Evolutionary conservation across 37 sponge, comb jelly and placozoan species (phyloP), one percentile per base, ranked within the genome.

Genomic region (Cliona cf. orientalis): DNA sequence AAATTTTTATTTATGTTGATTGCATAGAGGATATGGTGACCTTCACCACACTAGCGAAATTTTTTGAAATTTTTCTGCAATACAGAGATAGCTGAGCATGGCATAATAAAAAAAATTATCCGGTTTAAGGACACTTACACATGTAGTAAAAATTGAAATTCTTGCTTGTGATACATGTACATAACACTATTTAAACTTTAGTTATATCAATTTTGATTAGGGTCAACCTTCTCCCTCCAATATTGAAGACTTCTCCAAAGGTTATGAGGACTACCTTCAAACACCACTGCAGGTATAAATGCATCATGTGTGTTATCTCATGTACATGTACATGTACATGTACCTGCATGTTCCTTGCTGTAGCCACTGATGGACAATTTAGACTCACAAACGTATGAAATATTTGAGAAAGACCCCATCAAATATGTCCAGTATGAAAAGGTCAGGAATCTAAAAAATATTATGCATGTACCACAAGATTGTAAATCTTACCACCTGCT

Each of bases 341-440:
- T 28, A 42, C 2, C 5, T 37, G 2, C 45, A n/a, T 33, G 25
- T 32, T 3, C 31, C 25, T 77, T 31, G 29, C 6, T 34, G 4
- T 68, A 99, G 91, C 99, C 99, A 21, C 82, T 99, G 40, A 94
- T 86, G 90, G 99, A 99, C 59, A 99, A 99, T 67, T 55, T 99
- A 25, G 99, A 99, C 33, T 96, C 97, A 36, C 87, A 91, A 31
- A 99, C 99, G 11, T 99, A 99, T 59, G 97, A 99, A 74, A 76
- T 92, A 34, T 92, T 98, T 84, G 99, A 99, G 68, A 96, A 94
- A 70, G 99, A 99, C 59, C 94, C 95, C 3, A 80, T 94, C 58
- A 99, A 99, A 46, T 99, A 99, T 71, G 45, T 43, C 23, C 78
- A 72, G 75, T 99, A 99, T 79, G 88, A 99, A 58, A 89, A 96